Evolutionary conservation across 1,140 invertebrate genomes (phyloP).

Genomic region (Pogonomyrmex californicus): DNA sequence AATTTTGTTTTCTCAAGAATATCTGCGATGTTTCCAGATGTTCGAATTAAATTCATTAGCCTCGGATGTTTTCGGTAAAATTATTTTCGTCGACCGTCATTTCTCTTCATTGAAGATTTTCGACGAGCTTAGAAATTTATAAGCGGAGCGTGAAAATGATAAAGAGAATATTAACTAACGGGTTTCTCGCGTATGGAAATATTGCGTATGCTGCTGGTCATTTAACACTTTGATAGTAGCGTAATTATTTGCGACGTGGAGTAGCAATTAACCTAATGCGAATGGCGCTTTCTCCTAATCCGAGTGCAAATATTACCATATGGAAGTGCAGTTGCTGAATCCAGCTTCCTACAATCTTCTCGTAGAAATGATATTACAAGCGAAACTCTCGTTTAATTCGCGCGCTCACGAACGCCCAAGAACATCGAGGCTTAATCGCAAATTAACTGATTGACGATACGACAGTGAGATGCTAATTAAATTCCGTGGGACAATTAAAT

Average conservation of each 20-base stretch:
- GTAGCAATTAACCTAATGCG: constrained; percentile 59
- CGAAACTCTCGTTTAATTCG: constrained; percentile 2
- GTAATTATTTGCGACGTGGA: constrained; percentile 59
- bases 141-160: background rate
- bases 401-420: background rate
- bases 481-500: constrained; percentile 35
- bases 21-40: background rate
- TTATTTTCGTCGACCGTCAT: background rate
- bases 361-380: constrained; percentile 34
- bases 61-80: background rate
- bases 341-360: constrained; percentile 41
- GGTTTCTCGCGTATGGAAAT: background rate
- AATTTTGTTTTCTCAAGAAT: background rate
- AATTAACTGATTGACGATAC: constrained; percentile 52
- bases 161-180: constrained; percentile 18
- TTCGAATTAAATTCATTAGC: background rate
- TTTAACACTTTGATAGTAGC: constrained; percentile 36
- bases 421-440: constrained; percentile 28
- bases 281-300: constrained; percentile 22
- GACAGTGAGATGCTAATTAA: constrained; percentile 27
- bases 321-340: constrained; percentile 52
- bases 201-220: constrained; percentile 11
- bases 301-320: constrained; percentile 59
- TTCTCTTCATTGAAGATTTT: background rate
- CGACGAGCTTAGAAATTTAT: background rate